Base-by-base conservation (phyloP, 2,113 vertebrate genomes). In the Scartelaos histophorus region DNA sequence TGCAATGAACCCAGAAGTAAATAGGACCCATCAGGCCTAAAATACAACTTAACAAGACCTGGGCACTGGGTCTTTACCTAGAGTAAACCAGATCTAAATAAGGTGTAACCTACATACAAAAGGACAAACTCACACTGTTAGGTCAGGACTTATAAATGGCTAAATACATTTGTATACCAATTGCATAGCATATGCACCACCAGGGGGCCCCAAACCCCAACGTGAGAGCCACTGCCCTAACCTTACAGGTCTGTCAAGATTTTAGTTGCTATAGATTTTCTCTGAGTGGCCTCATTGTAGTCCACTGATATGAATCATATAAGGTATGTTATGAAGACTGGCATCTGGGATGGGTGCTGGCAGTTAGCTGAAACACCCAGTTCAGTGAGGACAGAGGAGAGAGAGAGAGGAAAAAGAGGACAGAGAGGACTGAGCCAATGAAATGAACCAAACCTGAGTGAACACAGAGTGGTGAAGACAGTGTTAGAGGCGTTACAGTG, bases 361-460 rank as follows among this genome's bases (percentile, higher is more conserved):
- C 29, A 2, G 29, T 29, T 29, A 4, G 29, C 29, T 29, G 29
- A 29, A 29, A 29, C 29, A 29, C 29, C 29, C 29, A 29, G 38
- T 43, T 43, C 38, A 43, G 38, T 43, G 38, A 10, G 38, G 7
- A 43, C 38, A 10, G 38, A 38, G 38, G 7, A 6, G 38, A 5
- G 38, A 38, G 38, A 43, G 7, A 38, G 38, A 38, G 38, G 38
- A 5, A 6, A 38, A 6, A 43, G 7, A 43, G 38, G 38, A 43
- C 7, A 11, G 74, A 76, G 82, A 69, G 73, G 71, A 82, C 71
- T 61, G 72, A n/a, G 43, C 51, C 74, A 80, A 83, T 72, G 69
- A 74, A 84, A 89, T 71, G 49, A 82, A 86, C 83, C 78, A 19
- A 51, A 51, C 47, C 71, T 70, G 75, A 80, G 70, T 81, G 61